phyloP scores from a whole-genome alignment of 2,797 vertebrate species.

The Ibycter americanus region DNA sequence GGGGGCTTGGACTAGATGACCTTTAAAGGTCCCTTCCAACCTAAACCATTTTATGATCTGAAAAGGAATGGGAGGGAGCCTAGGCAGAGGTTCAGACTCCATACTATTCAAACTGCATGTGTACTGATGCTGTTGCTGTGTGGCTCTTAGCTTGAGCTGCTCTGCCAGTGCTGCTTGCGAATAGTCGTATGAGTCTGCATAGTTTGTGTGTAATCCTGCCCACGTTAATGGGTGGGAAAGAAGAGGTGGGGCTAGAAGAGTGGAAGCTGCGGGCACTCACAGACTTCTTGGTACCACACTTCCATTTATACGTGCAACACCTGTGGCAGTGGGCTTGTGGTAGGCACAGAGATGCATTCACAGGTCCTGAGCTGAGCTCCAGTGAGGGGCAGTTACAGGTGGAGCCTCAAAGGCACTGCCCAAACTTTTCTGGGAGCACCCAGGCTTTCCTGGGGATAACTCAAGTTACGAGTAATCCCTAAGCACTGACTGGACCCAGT shows the following conservation, averaged over 20 bases:
- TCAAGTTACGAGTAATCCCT: background rate
- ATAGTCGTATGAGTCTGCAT: fast-evolving
- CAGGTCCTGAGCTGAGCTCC: background rate
- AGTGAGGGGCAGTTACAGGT: background rate
- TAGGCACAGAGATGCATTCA: background rate
- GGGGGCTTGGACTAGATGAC: background rate
- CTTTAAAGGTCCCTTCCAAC: background rate
- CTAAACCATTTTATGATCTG: background rate
- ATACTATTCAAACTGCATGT: fast-evolving
- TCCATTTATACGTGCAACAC: fast-evolving
- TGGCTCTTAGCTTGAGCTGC: background rate
- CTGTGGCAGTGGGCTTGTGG: background rate
- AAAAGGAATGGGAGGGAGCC: background rate
- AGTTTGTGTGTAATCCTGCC: background rate
- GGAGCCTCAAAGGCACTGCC: background rate
- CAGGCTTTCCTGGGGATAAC: background rate
- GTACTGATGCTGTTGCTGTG: background rate
- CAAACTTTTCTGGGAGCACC: background rate
- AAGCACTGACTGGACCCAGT: background rate
- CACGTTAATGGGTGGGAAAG: background rate
- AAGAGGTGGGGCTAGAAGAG: background rate
- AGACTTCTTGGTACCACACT: background rate
- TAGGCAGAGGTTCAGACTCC: background rate
- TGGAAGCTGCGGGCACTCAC: background rate
- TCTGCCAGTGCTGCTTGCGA: background rate